A percentile compares a stretch with the other conserved stretches of the same genome.
Conservation (phyloP, 2,113 vertebrate species). For the Heterotis niloticus region DNA sequence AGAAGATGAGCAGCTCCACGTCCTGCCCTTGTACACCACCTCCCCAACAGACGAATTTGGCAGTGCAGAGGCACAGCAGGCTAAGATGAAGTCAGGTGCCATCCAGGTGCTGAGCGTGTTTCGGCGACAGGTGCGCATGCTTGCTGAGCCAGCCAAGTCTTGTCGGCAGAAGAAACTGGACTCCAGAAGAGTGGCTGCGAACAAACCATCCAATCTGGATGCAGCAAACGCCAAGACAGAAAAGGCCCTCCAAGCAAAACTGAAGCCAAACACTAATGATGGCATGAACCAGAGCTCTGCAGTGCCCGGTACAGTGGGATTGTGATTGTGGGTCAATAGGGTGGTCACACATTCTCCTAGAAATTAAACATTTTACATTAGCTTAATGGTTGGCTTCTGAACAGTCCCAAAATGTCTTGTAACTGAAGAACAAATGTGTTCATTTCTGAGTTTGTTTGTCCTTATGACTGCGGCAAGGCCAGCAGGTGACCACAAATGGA, state of each 20-base stretch:
- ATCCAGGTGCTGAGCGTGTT: constrained; percentile 90
- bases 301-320: constrained; percentile 53
- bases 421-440: no score
- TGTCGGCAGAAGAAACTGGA: constrained; percentile 91
- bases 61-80: constrained; percentile 81
- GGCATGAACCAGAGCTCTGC: constrained; percentile 42
- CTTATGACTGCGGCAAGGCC: no score
- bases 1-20: constrained; percentile 93
- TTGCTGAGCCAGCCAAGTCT: constrained; percentile 86
- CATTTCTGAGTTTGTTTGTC: no score
- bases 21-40: constrained; percentile 89
- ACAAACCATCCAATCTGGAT: constrained; percentile 76
- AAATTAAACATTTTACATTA: no score
- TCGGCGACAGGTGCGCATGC: constrained; percentile 86
- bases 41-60: constrained; percentile 89
- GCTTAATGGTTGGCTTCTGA: no score
- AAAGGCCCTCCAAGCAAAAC: constrained; percentile 70
- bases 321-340: no score
- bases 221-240: constrained; percentile 73
- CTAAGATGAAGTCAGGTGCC: constrained; percentile 83
- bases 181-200: constrained; percentile 81
- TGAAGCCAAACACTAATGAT: constrained; percentile 71
- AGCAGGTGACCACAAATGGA: no score
- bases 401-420: no score
- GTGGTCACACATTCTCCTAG: no score